These are phyloP conservation scores for Dryadula phaetusa DNA, from an alignment of 2,888 invertebrate species.

Conservation along the genomic window DNA sequence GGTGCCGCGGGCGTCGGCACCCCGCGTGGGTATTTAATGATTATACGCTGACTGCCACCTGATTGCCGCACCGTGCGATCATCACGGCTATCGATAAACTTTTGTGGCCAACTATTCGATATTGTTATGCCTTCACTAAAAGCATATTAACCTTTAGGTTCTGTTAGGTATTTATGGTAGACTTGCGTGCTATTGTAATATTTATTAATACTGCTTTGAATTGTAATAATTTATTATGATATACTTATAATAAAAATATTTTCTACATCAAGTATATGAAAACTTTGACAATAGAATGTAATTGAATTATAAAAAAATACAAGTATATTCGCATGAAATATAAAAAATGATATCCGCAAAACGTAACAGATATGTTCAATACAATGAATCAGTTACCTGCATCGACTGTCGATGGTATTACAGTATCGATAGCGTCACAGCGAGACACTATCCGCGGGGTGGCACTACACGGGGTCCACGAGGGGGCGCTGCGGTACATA, in stretches of 20 bases:
- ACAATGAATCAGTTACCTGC: slow-evolving; percentile 25
- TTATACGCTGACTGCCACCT: slow-evolving; percentile 84
- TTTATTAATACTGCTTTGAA: neutral
- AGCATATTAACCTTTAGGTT: slow-evolving; percentile 19
- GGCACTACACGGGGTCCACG: slow-evolving; percentile 69
- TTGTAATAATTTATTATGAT: neutral
- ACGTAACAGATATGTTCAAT: neutral
- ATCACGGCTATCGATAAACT: slow-evolving; percentile 67
- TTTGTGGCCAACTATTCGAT: slow-evolving; percentile 12
- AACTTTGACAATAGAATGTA: neutral
- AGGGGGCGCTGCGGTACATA: slow-evolving; percentile 71
- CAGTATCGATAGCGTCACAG: slow-evolving; percentile 64
- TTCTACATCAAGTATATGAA: neutral
- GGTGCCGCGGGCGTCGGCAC: slow-evolving; percentile 77
- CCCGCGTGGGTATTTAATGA: slow-evolving; percentile 84
- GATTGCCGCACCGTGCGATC: slow-evolving; percentile 75
- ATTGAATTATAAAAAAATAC: neutral
- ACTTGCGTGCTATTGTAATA: neutral
- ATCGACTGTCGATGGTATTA: slow-evolving; percentile 52
- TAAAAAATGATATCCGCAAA: neutral
- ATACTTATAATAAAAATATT: neutral
- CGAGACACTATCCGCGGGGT: slow-evolving; percentile 71
- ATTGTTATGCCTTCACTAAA: slow-evolving; percentile 17
- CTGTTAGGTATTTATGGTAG: slow-evolving; percentile 6
- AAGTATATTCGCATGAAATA: neutral